Conservation (phyloP, 2,113 vertebrate species). For the Crotalus tigris region DNA sequence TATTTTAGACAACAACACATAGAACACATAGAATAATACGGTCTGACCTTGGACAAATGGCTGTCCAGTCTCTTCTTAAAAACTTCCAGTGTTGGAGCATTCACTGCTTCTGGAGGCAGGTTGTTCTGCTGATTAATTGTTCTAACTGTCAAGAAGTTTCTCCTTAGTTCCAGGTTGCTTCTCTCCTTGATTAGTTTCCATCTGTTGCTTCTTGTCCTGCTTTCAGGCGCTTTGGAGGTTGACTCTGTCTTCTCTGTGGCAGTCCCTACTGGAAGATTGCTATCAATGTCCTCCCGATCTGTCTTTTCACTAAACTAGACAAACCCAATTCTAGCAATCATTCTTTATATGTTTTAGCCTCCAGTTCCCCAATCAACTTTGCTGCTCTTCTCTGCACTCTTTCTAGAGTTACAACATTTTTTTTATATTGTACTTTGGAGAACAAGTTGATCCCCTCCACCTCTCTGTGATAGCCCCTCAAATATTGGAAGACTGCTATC, state of each 20-base stretch:
- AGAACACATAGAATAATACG: neutral
- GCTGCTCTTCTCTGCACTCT: neutral
- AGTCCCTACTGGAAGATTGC: neutral
- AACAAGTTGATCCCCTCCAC: neutral
- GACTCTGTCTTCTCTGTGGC: rapidly evolving
- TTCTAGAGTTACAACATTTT: neutral
- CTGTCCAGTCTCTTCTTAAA: neutral
- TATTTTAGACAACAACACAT: neutral
- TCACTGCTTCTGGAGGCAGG: too few relatives aligned
- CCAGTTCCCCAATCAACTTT: neutral
- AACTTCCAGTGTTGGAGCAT: neutral
- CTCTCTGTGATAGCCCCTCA: neutral
- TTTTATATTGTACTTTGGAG: neutral
- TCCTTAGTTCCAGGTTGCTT: too few relatives aligned
- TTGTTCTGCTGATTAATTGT: too few relatives aligned
- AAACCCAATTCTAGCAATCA: neutral
- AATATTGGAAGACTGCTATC: neutral
- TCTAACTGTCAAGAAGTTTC: too few relatives aligned
- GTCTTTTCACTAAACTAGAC: neutral
- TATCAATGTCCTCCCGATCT: neutral
- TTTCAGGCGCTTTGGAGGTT: neutral
- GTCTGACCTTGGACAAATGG: neutral
- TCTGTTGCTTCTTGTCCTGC: too few relatives aligned
- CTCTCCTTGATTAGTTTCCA: too few relatives aligned
- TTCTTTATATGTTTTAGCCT: neutral